phyloP scores from a whole-genome alignment of 2,888 invertebrate genomes.

The Drosophila nigricruria region DNA sequence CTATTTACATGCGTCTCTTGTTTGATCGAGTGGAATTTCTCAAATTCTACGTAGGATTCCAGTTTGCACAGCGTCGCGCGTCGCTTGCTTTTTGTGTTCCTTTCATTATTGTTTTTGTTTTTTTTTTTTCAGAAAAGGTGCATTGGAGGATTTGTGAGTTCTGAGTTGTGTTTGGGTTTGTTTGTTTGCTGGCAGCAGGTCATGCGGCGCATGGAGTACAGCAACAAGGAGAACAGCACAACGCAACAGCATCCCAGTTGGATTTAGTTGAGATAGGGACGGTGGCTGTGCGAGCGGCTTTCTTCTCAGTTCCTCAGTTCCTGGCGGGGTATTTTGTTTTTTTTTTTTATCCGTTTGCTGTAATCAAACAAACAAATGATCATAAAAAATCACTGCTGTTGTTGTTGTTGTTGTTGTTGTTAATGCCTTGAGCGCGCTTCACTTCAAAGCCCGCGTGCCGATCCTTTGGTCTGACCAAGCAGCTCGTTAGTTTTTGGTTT shows the following conservation, averaged over 20 bases:
- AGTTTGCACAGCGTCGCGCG: constrained; percentile 69
- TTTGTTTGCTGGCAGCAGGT: constrained; percentile 62
- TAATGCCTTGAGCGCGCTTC: constrained; percentile 55
- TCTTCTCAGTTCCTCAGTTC: constrained; percentile 51
- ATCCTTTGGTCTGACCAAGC: constrained; percentile 53
- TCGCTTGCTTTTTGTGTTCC: constrained; percentile 51
- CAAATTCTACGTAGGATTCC: constrained; percentile 48
- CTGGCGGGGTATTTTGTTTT: constrained; percentile 31
- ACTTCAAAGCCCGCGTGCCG: constrained; percentile 71
- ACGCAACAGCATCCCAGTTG: constrained; percentile 37
- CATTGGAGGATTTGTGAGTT: constrained; percentile 58
- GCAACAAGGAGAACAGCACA: constrained; percentile 31
- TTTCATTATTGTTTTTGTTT: constrained; percentile 18
- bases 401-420: constrained; percentile 27
- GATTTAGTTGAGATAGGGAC: constrained; percentile 22
- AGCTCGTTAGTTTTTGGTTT: constrained; percentile 62
- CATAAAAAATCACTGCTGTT: constrained; percentile 59
- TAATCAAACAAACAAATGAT: constrained; percentile 76
- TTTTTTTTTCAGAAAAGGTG: constrained; percentile 61
- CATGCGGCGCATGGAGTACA: constrained; percentile 54
- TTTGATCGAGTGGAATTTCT: constrained; percentile 37
- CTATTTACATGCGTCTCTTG: constrained; percentile 34
- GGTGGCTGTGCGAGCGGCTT: constrained; percentile 36
- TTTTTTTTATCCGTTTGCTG: constrained; percentile 70
- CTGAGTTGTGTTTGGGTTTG: constrained; percentile 48